Evolutionary conservation across 1,140 invertebrate genomes (phyloP).

Genomic region (Gerris buenoi): DNA sequence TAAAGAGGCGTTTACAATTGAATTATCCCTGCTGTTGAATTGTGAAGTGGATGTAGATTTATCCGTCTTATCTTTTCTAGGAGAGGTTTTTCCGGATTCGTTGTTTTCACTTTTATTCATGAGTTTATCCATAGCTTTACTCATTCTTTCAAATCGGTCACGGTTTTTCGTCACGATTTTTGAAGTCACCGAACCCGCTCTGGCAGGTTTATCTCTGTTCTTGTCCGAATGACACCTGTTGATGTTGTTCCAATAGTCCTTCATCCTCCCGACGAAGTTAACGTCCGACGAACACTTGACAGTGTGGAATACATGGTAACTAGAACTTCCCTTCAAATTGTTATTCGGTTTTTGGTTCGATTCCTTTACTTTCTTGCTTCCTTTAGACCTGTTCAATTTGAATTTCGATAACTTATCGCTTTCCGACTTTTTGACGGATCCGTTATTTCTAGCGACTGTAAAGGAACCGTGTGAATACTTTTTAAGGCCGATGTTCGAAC

Average conservation of each 20-base stretch:
- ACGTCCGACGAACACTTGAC: not conserved
- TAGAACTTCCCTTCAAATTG: not conserved
- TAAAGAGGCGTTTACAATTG: not conserved
- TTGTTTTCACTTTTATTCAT: not conserved
- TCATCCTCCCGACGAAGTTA: not conserved
- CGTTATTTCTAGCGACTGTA: not conserved
- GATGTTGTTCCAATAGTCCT: not conserved
- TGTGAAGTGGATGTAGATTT: not conserved
- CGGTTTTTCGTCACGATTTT: not conserved
- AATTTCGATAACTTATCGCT: not conserved
- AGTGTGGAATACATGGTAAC: not conserved
- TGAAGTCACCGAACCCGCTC: not conserved
- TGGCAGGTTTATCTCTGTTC: not conserved
- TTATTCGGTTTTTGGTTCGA: not conserved
- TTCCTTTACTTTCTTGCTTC: not conserved
- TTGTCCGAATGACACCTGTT: not conserved
- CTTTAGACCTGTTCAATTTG: not conserved
- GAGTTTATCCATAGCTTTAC: not conserved
- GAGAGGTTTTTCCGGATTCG: not conserved
- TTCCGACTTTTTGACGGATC: not conserved
- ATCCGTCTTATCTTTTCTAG: too few relatives aligned
- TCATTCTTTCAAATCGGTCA: not conserved
- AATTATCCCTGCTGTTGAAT: too few relatives aligned
- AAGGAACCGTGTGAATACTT: not conserved
- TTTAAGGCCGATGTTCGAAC: not conserved